A percentile compares a stretch with the other conserved stretches of the same genome.
phyloP scores from a whole-genome alignment of 1,140 invertebrate genomes.

The Hylaeus anthracinus region DNA sequence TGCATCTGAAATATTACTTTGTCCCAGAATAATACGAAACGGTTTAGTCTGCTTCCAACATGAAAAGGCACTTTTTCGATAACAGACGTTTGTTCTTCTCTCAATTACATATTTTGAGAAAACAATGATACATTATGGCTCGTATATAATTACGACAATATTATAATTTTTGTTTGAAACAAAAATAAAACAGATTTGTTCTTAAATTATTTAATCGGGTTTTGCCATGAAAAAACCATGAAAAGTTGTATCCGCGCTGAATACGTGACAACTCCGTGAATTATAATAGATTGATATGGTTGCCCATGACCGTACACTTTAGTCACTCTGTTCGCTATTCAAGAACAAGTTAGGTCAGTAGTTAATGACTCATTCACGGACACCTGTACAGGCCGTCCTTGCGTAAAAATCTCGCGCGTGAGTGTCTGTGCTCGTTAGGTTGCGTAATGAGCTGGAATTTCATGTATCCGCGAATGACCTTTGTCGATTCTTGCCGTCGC shows the following conservation, averaged over 20 bases:
- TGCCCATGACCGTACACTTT: slow-evolving; percentile 28
- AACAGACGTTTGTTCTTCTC: not conserved
- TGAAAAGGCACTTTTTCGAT: no score
- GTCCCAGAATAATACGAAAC: no score
- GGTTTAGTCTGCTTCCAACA: no score
- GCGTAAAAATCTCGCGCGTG: not conserved
- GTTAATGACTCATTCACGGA: slow-evolving; percentile 58
- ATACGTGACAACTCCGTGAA: not conserved
- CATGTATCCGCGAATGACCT: slow-evolving; percentile 20
- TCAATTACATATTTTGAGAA: not conserved
- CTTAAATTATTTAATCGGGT: no score
- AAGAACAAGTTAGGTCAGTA: slow-evolving; percentile 47
- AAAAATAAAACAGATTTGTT: no score
- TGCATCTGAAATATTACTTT: no score
- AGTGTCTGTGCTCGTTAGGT: slow-evolving; percentile 11
- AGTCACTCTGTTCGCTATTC: slow-evolving; percentile 28
- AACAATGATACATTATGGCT: not conserved
- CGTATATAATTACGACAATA: not conserved
- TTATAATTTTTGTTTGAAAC: no score
- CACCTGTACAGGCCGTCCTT: slow-evolving; percentile 19
- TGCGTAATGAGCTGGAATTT: slow-evolving; percentile 48
- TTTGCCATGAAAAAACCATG: not conserved
- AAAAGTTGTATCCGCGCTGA: not conserved
- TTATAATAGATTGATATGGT: slow-evolving; percentile 22
- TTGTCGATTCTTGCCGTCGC: not conserved